Percentiles rank a stretch among this genome's conserved stretches.
Evolutionary conservation across 2,797 vertebrate species (phyloP).

Genomic region (Enteromius mattozi): DNA sequence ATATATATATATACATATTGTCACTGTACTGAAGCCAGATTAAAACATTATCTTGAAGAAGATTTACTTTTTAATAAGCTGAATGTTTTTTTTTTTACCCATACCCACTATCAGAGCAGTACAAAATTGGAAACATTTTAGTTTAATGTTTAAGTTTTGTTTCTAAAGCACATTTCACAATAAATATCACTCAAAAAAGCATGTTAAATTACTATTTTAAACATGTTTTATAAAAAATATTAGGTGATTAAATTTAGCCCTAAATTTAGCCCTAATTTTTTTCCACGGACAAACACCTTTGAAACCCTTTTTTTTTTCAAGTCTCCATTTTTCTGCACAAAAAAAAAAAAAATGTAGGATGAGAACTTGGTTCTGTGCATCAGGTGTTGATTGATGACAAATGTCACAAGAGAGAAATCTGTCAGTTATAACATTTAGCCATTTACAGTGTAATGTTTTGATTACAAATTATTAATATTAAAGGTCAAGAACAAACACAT

Average conservation of each 20-base stretch:
- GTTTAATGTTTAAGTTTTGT: background rate
- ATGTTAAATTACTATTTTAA: background rate
- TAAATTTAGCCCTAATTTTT: background rate
- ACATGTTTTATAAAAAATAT: background rate
- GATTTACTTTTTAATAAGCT: background rate
- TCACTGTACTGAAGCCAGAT: background rate
- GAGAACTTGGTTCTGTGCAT: background rate
- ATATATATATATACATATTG: background rate
- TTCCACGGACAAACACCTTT: background rate
- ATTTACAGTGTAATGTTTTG: too few species aligned
- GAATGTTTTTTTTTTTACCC: too few species aligned
- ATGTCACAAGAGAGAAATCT: background rate
- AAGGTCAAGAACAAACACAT: background rate
- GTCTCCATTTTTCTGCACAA: background rate
- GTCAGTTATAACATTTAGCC: too few species aligned
- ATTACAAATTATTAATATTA: background rate
- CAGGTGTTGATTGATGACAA: background rate
- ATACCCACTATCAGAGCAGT: too few species aligned
- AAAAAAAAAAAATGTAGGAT: background rate
- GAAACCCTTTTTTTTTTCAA: background rate
- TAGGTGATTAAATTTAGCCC: background rate
- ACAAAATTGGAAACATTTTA: background rate
- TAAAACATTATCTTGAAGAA: background rate
- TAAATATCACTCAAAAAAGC: background rate
- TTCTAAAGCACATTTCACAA: conserved; percentile 1